Evolutionary conservation across 2,797 vertebrate genomes (phyloP).

Genomic region (Dicrostonyx torquatus): DNA sequence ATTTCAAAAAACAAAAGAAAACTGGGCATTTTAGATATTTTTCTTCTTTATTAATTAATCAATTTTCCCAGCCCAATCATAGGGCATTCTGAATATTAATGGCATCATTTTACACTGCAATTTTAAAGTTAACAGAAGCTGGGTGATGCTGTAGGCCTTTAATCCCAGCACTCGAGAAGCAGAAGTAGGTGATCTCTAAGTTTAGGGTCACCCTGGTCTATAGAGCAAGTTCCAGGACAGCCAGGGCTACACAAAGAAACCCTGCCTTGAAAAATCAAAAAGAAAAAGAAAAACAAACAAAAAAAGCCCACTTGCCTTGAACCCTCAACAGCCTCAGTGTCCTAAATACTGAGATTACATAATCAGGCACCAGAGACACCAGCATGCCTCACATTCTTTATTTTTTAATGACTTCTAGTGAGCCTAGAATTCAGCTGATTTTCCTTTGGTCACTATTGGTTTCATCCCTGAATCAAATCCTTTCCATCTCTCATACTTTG

Average conservation of each 20-base stretch:
- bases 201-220: background rate
- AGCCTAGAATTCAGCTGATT: background rate
- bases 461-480: conserved; percentile 1
- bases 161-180: background rate
- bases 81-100: background rate
- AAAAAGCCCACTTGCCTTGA: background rate
- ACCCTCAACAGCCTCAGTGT: background rate
- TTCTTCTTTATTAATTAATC: too few relatives aligned
- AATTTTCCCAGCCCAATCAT: too few relatives aligned
- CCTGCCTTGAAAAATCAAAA: background rate
- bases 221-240: background rate
- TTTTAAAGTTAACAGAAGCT: background rate
- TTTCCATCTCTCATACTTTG: conserved; percentile 4
- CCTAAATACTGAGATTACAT: background rate
- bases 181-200: background rate
- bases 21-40: background rate
- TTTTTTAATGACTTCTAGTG: background rate
- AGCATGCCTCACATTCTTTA: background rate
- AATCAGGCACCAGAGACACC: background rate
- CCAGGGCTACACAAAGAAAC: background rate
- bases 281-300: background rate
- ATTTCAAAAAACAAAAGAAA: background rate
- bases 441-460: conserved; percentile 12
- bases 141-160: background rate
- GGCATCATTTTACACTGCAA: conserved; percentile 34